A percentile compares a stretch with the other conserved stretches of the same genome.
These are phyloP conservation scores for Hiodon alosoides DNA, from an alignment of 2,113 vertebrate species.

Conservation along the genomic window DNA sequence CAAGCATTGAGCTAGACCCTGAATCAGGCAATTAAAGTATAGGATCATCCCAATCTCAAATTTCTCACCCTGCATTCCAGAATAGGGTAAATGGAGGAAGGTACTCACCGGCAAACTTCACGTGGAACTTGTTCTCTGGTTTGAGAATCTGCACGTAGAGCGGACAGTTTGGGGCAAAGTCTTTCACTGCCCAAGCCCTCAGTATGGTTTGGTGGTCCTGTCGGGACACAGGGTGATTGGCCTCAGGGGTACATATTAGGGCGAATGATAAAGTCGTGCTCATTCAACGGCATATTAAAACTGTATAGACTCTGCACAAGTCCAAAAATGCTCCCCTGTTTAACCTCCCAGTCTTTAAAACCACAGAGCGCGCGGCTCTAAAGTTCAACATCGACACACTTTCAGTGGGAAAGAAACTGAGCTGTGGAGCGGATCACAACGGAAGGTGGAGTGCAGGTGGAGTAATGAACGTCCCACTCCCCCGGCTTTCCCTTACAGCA, in stretches of 20 bases:
- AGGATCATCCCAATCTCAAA: too few species aligned
- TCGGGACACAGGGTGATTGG: background rate
- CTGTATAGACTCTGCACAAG: too few species aligned
- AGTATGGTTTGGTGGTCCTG: slow-evolving; percentile 80
- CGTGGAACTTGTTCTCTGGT: slow-evolving; percentile 77
- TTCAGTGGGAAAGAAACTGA: background rate
- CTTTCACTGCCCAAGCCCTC: slow-evolving; percentile 73
- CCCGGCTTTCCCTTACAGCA: slow-evolving; percentile 56
- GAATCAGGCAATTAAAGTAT: too few species aligned
- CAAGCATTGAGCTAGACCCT: background rate
- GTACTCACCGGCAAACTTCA: slow-evolving; percentile 75
- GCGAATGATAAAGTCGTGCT: background rate
- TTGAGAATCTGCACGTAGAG: slow-evolving; percentile 76
- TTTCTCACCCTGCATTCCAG: too few species aligned
- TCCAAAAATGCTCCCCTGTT: too few species aligned
- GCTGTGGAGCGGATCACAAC: background rate
- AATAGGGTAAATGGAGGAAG: too few species aligned
- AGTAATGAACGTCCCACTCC: slow-evolving; percentile 19
- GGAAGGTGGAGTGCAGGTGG: background rate
- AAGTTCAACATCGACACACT: too few species aligned
- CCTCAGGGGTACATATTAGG: background rate
- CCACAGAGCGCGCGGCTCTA: too few species aligned
- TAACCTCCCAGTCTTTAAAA: too few species aligned
- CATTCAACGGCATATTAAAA: background rate
- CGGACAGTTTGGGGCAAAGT: slow-evolving; percentile 75